Percentiles rank a stretch among this genome's conserved stretches.
Conservation (phyloP, 1,140 invertebrate species). For the Acromyrmex echinatior region DNA sequence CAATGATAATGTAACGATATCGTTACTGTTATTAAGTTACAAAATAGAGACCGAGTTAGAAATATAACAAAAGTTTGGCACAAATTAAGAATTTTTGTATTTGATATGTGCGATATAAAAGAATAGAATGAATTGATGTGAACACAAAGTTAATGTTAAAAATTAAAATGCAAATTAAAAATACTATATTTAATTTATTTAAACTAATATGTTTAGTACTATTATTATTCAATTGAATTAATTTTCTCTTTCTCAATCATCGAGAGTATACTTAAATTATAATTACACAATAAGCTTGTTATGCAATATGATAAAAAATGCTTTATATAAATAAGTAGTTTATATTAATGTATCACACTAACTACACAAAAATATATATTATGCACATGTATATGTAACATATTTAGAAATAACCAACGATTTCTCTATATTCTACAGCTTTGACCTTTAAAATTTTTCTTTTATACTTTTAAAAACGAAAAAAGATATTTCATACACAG, state of each 20-base stretch:
- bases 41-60: neutral
- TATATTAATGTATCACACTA: neutral
- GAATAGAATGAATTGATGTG: slow-evolving; percentile 7
- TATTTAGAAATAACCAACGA: slow-evolving; percentile 30
- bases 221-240: neutral
- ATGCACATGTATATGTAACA: neutral
- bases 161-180: neutral
- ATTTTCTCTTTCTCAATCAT: slow-evolving; percentile 4
- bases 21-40: too few relatives aligned
- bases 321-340: slow-evolving; percentile 35
- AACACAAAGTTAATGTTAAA: neutral
- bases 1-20: too few relatives aligned
- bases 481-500: neutral
- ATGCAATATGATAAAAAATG: neutral
- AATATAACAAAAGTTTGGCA: neutral
- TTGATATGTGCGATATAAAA: neutral
- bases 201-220: neutral
- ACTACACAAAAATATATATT: slow-evolving; percentile 6
- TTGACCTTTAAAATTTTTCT: neutral
- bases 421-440: neutral
- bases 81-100: neutral
- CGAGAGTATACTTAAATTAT: slow-evolving; percentile 13
- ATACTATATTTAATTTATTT: neutral
- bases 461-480: neutral
- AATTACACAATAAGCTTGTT: slow-evolving; percentile 31